These are phyloP conservation scores for Muschampia plurimacula DNA, from an alignment of 2,888 invertebrate species.

Conservation along the genomic window DNA sequence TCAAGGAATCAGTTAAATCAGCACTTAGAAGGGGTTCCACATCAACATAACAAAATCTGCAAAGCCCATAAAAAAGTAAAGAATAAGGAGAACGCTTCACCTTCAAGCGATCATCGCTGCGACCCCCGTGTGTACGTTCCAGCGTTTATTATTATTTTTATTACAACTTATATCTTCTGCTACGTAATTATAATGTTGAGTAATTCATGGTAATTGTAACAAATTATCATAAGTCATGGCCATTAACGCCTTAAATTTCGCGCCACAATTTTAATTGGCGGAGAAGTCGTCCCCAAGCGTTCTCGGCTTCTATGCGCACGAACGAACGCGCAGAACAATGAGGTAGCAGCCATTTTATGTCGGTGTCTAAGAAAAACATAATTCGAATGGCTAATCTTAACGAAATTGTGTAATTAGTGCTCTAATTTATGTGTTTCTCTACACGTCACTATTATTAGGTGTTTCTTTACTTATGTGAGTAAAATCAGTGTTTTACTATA, in stretches of 20 bases:
- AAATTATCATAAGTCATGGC: slow-evolving; percentile 50
- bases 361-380: slow-evolving; percentile 86
- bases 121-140: slow-evolving; percentile 62
- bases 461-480: slow-evolving; percentile 82
- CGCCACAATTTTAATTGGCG: slow-evolving; percentile 86
- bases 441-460: slow-evolving; percentile 79
- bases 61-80: slow-evolving; percentile 51
- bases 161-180: slow-evolving; percentile 69
- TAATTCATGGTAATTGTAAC: slow-evolving; percentile 60
- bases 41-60: slow-evolving; percentile 64
- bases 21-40: slow-evolving; percentile 74
- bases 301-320: slow-evolving; percentile 86
- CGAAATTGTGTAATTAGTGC: slow-evolving; percentile 86
- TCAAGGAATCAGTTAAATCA: slow-evolving; percentile 75
- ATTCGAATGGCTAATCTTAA: slow-evolving; percentile 86
- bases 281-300: slow-evolving; percentile 86
- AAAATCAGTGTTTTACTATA: slow-evolving; percentile 75
- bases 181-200: slow-evolving; percentile 60
- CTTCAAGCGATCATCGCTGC: slow-evolving; percentile 56
- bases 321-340: slow-evolving; percentile 86
- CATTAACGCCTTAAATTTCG: slow-evolving; percentile 82
- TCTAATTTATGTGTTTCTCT: slow-evolving; percentile 84
- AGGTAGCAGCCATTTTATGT: slow-evolving; percentile 87
- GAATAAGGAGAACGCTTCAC: slow-evolving; percentile 46
- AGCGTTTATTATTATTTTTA: slow-evolving; percentile 60